Percentiles rank a stretch among this genome's conserved stretches.
Evolutionary conservation across 2,888 invertebrate species (phyloP).

Genomic region (Phasia obesa): DNA sequence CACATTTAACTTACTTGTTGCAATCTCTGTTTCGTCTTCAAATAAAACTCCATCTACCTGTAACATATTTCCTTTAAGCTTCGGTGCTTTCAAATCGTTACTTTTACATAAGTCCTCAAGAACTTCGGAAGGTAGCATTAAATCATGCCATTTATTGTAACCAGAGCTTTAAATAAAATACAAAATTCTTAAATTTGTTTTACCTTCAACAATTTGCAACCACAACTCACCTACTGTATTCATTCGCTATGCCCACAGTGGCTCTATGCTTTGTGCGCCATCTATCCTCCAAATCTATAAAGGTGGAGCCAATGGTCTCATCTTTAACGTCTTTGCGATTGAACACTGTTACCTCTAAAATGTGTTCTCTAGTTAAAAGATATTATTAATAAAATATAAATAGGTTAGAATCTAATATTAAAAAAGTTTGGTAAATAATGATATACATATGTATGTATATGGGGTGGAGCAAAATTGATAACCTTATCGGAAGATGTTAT

Average conservation of each 20-base stretch:
- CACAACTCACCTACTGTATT: slow-evolving; percentile 86
- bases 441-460: no score
- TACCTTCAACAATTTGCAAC: neutral
- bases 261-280: slow-evolving; percentile 91
- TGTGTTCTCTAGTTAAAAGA: slow-evolving; percentile 85
- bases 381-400: no score
- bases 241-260: slow-evolving; percentile 88
- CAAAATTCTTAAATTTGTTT: neutral
- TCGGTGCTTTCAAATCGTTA: slow-evolving; percentile 85
- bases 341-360: slow-evolving; percentile 88
- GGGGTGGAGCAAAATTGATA: no score
- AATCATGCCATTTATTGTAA: slow-evolving; percentile 91
- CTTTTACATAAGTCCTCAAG: slow-evolving; percentile 87
- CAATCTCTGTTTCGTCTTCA: slow-evolving; percentile 78
- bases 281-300: slow-evolving; percentile 93
- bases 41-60: slow-evolving; percentile 83
- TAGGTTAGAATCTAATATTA: no score
- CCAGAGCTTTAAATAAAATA: slow-evolving; percentile 83
- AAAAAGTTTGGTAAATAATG: no score
- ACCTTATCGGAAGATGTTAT: no score
- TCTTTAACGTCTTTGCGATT: slow-evolving; percentile 88
- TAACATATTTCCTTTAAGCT: slow-evolving; percentile 83
- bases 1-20: slow-evolving; percentile 73
- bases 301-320: slow-evolving; percentile 92
- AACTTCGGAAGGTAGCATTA: slow-evolving; percentile 87